phyloP scores from a whole-genome alignment of 2,113 vertebrate species.

The Falcunculus frontatus region DNA sequence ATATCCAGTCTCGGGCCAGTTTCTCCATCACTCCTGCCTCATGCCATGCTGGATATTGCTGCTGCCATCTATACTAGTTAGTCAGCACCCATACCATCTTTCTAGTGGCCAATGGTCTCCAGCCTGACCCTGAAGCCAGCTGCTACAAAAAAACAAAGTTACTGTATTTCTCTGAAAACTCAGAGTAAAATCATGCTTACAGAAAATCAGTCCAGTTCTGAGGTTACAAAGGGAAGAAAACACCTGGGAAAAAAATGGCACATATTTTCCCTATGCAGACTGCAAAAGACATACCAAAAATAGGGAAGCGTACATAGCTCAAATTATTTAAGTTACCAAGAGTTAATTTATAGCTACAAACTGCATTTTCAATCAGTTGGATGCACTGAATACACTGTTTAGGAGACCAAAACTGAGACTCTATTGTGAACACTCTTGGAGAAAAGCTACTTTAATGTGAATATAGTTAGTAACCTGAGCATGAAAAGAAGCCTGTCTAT shows the following conservation, averaged over 20 bases:
- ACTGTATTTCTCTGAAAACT: neutral
- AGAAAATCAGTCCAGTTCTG: neutral
- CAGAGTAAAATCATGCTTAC: neutral
- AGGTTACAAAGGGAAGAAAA: neutral
- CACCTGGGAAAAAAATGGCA: neutral
- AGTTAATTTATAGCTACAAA: neutral
- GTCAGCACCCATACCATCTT: neutral
- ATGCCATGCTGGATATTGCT: neutral
- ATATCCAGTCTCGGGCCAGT: neutral
- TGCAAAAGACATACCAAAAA: neutral
- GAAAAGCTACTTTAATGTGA: neutral
- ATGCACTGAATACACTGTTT: neutral
- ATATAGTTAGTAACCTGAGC: neutral
- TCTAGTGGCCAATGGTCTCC: neutral
- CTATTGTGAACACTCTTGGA: neutral
- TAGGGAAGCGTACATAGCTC: neutral
- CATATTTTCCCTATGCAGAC: neutral
- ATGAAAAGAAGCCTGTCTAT: neutral
- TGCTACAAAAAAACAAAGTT: neutral
- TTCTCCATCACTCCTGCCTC: neutral
- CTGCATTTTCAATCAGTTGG: neutral
- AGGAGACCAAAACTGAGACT: neutral
- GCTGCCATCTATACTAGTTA: rapidly evolving
- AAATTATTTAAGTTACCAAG: neutral
- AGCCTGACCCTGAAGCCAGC: neutral